Evolutionary conservation across 2,888 invertebrate genomes (phyloP), one percentile per base, ranked within the genome.

Genomic region (Mesoligia furuncula): DNA sequence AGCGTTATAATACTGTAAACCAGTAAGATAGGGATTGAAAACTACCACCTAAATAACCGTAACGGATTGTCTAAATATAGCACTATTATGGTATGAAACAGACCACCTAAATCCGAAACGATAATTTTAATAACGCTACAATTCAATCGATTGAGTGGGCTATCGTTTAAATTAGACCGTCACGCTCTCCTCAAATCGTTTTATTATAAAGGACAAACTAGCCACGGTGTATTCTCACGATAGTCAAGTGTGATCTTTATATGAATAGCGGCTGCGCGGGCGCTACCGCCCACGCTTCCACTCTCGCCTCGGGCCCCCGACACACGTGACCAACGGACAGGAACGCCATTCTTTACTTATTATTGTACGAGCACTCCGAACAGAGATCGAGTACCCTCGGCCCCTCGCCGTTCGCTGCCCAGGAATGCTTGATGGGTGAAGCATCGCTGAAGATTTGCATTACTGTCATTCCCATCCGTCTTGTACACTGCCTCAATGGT

Each of bases 301-400:
- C 96, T 96, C 94, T 94, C 95, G 92, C 94, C 94, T 95, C 93
- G 93, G 92, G 92, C 94, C 94, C 91, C 87, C 92, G 89, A 85
- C 93, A 93, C 93, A 94, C 94, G 94, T 95, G 95, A 94, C 94
- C 92, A 90, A 45, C 90, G 90, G 91, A 91, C 92, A 91, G 92
- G 91, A 93, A 91, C 92, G 92, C 90, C 90, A 93, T 93, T 94
- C 93, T 94, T 94, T 90, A 93, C 88, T 85, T 90, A 89, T 89
- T 89, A 87, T 86, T 85, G 85, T 85, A 84, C 80, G 86, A 84
- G 75, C 86, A 90, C 89, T 91, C 83, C 79, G 88, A 90, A 89
- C 90, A 87, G 85, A 91, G 91, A 92, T 93, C 90, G 92, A 94
- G 92, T 90, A 89, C 91, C 90, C 90, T 91, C 87, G 87, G 89